Percentiles rank a stretch among this genome's conserved stretches.
Conservation (phyloP, 2,888 invertebrate genomes). For the Rotaria socialis region DNA sequence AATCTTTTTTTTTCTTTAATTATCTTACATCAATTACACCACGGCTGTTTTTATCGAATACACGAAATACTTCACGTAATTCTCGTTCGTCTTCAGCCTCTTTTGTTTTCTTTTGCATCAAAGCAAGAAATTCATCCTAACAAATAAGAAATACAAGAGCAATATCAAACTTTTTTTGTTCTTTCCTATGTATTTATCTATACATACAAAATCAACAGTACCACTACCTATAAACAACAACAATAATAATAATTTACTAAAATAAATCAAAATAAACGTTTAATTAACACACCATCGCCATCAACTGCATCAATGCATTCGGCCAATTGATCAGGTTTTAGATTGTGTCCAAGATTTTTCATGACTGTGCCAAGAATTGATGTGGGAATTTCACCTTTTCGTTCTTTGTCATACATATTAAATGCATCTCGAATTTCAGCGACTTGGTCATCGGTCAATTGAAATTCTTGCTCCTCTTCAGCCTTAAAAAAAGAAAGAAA, state of each 20-base stretch:
- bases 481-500: neutral
- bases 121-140: conserved; percentile 45
- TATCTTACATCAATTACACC: conserved; percentile 46
- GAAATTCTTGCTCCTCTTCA: conserved; percentile 46
- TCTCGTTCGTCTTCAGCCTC: conserved; percentile 47
- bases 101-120: conserved; percentile 47
- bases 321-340: conserved; percentile 45
- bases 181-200: neutral
- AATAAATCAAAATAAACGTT: neutral
- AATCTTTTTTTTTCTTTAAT: neutral
- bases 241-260: neutral
- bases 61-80: conserved; percentile 47
- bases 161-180: neutral
- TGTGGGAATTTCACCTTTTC: conserved; percentile 45
- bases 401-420: conserved; percentile 45
- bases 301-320: conserved; percentile 47
- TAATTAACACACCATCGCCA: conserved; percentile 42
- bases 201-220: conserved; percentile 45
- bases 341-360: conserved; percentile 47
- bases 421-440: conserved; percentile 44
- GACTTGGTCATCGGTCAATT: conserved; percentile 39
- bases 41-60: conserved; percentile 47
- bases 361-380: conserved; percentile 45
- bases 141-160: neutral
- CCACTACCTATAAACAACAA: conserved; percentile 37